Percentiles rank a stretch among this genome's conserved stretches.
Evolutionary conservation across 2,888 invertebrate genomes (phyloP).

Genomic region (Hyposoter didymator): DNA sequence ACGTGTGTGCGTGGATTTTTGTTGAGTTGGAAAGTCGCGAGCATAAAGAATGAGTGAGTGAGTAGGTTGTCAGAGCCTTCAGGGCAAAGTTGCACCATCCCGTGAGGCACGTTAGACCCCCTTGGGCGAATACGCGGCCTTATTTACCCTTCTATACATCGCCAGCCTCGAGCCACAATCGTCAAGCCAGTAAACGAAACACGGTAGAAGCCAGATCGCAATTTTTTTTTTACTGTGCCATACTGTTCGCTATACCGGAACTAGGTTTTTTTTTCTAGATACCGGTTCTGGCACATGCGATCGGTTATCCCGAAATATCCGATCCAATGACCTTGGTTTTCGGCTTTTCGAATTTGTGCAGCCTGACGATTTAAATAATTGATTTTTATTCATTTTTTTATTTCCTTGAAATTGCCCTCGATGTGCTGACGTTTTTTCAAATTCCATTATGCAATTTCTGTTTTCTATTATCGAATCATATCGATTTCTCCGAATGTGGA

Average conservation of each 20-base stretch:
- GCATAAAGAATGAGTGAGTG: slow-evolving; percentile 69
- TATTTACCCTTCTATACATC: slow-evolving; percentile 81
- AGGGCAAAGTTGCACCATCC: slow-evolving; percentile 82
- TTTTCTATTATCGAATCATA: background rate
- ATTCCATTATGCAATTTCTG: background rate
- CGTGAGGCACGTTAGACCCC: slow-evolving; percentile 81
- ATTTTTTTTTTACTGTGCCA: slow-evolving; percentile 13
- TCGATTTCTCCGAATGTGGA: background rate
- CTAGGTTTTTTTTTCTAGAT: slow-evolving; percentile 5
- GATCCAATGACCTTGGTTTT: background rate
- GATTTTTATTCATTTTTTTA: background rate
- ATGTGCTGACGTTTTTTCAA: background rate
- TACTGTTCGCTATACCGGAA: slow-evolving; percentile 24
- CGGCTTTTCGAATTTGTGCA: background rate
- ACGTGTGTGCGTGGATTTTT: slow-evolving; percentile 1
- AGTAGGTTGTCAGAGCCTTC: slow-evolving; percentile 82
- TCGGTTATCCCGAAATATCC: background rate
- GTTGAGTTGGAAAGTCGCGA: slow-evolving; percentile 61
- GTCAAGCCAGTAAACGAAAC: slow-evolving; percentile 24
- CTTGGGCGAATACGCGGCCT: slow-evolving; percentile 84
- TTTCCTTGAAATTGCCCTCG: background rate
- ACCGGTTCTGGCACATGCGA: background rate
- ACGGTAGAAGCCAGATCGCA: slow-evolving; percentile 10
- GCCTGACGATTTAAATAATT: background rate
- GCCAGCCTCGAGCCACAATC: slow-evolving; percentile 59